Evolutionary conservation across 2,113 vertebrate genomes (phyloP).

Genomic region (Diphyllodes magnificus): DNA sequence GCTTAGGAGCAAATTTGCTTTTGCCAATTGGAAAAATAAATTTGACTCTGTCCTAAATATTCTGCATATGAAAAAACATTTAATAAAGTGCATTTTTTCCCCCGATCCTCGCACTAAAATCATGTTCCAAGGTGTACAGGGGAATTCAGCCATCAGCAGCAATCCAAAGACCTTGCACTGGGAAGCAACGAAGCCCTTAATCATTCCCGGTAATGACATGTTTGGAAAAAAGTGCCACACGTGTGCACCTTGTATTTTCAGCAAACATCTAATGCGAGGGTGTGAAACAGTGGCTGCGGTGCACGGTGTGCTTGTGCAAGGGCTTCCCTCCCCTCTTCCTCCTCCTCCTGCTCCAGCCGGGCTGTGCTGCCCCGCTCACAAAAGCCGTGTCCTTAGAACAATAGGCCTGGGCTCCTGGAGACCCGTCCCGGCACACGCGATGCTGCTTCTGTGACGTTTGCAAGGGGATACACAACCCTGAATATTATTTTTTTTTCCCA

Average conservation of each 20-base stretch:
- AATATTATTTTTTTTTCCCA: background rate
- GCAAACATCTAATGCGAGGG: background rate
- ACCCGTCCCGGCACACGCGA: background rate
- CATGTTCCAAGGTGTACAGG: background rate
- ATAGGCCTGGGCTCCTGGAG: slow-evolving; percentile 5
- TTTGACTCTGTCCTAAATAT: slow-evolving; percentile 16
- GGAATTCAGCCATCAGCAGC: background rate
- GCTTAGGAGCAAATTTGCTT: slow-evolving; percentile 12
- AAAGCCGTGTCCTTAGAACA: slow-evolving; percentile 12
- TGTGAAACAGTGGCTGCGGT: background rate
- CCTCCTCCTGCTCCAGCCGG: background rate
- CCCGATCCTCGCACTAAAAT: background rate
- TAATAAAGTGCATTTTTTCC: background rate
- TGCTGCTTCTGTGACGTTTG: background rate
- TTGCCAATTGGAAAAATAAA: slow-evolving; percentile 35
- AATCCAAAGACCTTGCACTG: slow-evolving; percentile 9
- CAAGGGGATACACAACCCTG: background rate
- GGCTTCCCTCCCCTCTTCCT: background rate
- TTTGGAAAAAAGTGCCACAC: slow-evolving; percentile 13
- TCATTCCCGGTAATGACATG: slow-evolving; percentile 28
- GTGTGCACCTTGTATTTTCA: background rate
- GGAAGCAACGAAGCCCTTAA: slow-evolving; percentile 52
- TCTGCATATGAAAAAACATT: background rate
- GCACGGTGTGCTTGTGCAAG: background rate
- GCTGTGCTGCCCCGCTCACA: background rate